These are phyloP conservation scores for Ophion obscuratus DNA, from an alignment of 2,888 invertebrate species.

Conservation along the genomic window DNA sequence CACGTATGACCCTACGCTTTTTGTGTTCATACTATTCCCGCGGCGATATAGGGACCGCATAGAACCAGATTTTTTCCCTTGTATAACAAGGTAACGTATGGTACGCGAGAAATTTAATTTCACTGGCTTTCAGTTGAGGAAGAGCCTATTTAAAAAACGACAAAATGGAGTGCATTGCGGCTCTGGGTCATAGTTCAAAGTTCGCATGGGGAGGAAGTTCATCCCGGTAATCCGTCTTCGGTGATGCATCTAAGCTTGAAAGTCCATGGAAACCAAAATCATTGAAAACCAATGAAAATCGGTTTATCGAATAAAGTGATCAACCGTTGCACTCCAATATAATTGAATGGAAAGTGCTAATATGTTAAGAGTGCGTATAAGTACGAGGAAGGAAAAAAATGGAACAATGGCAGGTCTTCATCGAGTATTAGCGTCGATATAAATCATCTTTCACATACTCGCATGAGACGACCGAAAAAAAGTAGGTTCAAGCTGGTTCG, in stretches of 20 bases:
- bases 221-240: not conserved
- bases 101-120: not conserved
- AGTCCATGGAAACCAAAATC: not conserved
- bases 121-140: not conserved
- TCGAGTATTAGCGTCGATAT: not conserved
- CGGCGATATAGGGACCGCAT: no score
- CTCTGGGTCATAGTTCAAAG: not conserved
- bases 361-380: not conserved
- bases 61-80: not conserved
- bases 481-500: not conserved
- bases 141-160: not conserved
- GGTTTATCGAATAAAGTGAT: not conserved
- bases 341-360: not conserved
- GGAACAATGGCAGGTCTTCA: not conserved
- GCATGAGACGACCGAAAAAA: not conserved
- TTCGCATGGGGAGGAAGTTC: not conserved
- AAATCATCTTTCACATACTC: not conserved
- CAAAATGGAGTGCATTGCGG: not conserved
- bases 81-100: not conserved
- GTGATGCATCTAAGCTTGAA: not conserved
- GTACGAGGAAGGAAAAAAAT: not conserved
- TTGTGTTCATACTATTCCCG: no score
- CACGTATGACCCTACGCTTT: no score
- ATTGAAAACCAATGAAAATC: not conserved
- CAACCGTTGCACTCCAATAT: not conserved